Evolutionary conservation across 2,797 vertebrate genomes (phyloP), one percentile per base, ranked within the genome.

Genomic region (Paramormyrops hopkinsi): DNA sequence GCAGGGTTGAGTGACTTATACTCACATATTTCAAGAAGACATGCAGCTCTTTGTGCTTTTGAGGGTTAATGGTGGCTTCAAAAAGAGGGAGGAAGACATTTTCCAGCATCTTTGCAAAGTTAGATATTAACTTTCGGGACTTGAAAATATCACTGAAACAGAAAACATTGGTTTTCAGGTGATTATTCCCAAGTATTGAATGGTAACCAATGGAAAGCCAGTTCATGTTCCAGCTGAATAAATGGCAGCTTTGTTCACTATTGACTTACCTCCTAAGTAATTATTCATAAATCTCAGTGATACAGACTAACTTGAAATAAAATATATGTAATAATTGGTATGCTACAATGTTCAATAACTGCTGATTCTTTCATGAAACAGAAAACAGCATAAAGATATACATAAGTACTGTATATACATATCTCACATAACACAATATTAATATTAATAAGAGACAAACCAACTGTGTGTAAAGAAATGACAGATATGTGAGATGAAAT

Each of bases 11-110:
- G 33, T 73, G 59, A 85, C 33, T 90, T 14, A 6, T 90, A 94
- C 97, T 96, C 92, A 98, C 97, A 0, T 97, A 97, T 95, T 97
- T 97, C 48, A 97, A 95, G 93, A 97, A 97, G 53, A 97, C 95
- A 79, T 97, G 96, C 50, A 98, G 93, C 91, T 97, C 96, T 91
- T 91, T 95, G 90, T 97, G 96, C 89, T 96, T 95, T 62, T 95
- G 95, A 79, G 97, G 97, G 79, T 97, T 95, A 90, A 97, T 94
- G 0, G 97, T 97, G 86, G 95, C 97, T 93, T 97, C 96, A 91
- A 97, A 97, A 89, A 98, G 94, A 88, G 97, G 97, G 91, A 97
- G 89, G 91, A 98, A 98, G 90, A 98, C 96, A 90, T 98, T 98
- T 93, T 97, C 97, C 92, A 98, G 91, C 96, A 98, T 97, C 93